phyloP scores from a whole-genome alignment of 2,888 invertebrate genomes.

The Hyles lineata region DNA sequence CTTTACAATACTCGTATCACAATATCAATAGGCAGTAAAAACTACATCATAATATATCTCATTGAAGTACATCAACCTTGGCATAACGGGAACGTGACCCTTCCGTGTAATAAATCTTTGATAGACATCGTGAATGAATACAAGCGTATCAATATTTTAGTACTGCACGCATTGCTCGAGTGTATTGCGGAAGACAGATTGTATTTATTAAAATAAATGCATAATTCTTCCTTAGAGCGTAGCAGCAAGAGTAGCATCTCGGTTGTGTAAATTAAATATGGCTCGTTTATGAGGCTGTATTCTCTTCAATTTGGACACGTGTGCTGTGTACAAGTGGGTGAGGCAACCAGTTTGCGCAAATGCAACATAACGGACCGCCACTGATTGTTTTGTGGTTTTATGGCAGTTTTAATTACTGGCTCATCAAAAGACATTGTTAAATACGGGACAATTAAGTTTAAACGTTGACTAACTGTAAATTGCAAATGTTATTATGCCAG shows the following conservation, averaged over 20 bases:
- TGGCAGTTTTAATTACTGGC: conserved; percentile 5
- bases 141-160: conserved; percentile 1
- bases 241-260: neutral
- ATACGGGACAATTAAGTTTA: neutral
- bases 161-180: neutral
- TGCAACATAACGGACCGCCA: conserved; percentile 15
- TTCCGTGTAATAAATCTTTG: neutral
- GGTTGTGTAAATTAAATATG: conserved; percentile 1
- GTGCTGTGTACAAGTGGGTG: conserved; percentile 15
- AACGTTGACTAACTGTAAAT: too few species aligned
- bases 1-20: conserved; percentile 41
- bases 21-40: conserved; percentile 31
- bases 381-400: conserved; percentile 21
- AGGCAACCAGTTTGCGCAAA: conserved; percentile 14
- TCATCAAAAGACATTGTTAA: neutral
- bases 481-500: too few species aligned
- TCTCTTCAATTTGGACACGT: conserved; percentile 20
- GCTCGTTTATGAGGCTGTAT: conserved; percentile 2
- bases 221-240: neutral
- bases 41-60: conserved; percentile 10
- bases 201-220: neutral
- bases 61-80: conserved; percentile 1
- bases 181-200: neutral
- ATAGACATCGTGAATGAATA: neutral
- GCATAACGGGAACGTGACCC: conserved; percentile 5